These are phyloP conservation scores for Spisula subtruncata DNA, from an alignment of 2,888 invertebrate genomes.

Conservation along the genomic window DNA sequence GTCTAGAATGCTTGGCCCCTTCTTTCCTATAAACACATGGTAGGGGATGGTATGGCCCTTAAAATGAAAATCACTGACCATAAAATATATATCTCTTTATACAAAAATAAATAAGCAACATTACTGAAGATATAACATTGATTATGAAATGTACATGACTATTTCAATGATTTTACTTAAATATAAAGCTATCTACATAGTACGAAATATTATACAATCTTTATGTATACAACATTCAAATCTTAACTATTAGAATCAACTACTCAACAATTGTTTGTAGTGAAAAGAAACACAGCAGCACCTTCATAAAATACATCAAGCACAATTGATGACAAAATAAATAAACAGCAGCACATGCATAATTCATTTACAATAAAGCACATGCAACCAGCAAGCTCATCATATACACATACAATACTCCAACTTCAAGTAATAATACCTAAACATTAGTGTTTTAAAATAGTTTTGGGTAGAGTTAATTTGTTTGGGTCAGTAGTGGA, in stretches of 20 bases:
- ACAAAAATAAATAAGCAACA: not conserved
- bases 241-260: not conserved
- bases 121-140: not conserved
- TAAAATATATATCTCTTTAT: not conserved
- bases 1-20: not conserved
- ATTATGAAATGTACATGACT: not conserved
- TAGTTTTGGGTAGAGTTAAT: too few species aligned
- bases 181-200: not conserved
- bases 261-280: not conserved
- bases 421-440: too few species aligned
- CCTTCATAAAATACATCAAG: not conserved
- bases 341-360: not conserved
- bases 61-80: conserved; percentile 24
- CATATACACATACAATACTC: too few species aligned
- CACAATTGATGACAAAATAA: not conserved
- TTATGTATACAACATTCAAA: not conserved
- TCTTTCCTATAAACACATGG: not conserved
- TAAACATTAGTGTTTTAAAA: too few species aligned
- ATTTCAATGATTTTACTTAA: not conserved
- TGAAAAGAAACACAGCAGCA: not conserved
- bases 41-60: not conserved
- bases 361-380: not conserved
- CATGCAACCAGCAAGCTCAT: too few species aligned
- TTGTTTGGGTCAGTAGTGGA: too few species aligned
- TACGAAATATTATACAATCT: not conserved